Evolutionary conservation across 2,888 invertebrate genomes (phyloP).

Genomic region (Thecocarcelia acutangulata): DNA sequence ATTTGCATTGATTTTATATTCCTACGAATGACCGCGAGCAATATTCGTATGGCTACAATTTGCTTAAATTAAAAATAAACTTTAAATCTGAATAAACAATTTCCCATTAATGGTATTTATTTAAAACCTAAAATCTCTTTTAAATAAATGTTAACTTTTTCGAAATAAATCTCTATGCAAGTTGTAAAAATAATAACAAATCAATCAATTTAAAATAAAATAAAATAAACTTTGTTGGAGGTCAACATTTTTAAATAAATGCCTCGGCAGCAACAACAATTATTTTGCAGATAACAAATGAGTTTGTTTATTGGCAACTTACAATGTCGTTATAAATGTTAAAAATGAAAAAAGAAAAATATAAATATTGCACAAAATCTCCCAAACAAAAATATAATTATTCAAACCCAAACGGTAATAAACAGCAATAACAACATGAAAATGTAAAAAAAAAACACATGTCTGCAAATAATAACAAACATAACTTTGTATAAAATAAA

Average conservation of each 20-base stretch:
- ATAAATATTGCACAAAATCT: slow-evolving; percentile 41
- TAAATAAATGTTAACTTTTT: slow-evolving; percentile 14
- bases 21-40: neutral
- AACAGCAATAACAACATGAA: slow-evolving; percentile 17
- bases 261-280: slow-evolving; percentile 26
- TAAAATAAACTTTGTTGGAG: slow-evolving; percentile 36
- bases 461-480: slow-evolving; percentile 60
- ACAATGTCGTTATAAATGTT: slow-evolving; percentile 55
- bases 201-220: slow-evolving; percentile 50
- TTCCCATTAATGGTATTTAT: neutral
- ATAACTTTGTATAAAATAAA: slow-evolving; percentile 61
- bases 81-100: slow-evolving; percentile 12
- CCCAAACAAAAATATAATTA: slow-evolving; percentile 55
- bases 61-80: slow-evolving; percentile 8
- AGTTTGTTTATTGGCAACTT: slow-evolving; percentile 39
- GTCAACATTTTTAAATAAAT: slow-evolving; percentile 40
- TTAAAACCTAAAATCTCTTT: slow-evolving; percentile 26
- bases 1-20: neutral
- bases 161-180: slow-evolving; percentile 6
- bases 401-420: slow-evolving; percentile 37
- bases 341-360: slow-evolving; percentile 27
- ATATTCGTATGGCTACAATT: neutral
- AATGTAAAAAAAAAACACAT: slow-evolving; percentile 49
- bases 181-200: slow-evolving; percentile 39
- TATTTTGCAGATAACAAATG: slow-evolving; percentile 45